Evolutionary conservation across 2,888 invertebrate species (phyloP), one percentile per base, ranked within the genome.

Genomic region (Agrenia bidenticulata): DNA sequence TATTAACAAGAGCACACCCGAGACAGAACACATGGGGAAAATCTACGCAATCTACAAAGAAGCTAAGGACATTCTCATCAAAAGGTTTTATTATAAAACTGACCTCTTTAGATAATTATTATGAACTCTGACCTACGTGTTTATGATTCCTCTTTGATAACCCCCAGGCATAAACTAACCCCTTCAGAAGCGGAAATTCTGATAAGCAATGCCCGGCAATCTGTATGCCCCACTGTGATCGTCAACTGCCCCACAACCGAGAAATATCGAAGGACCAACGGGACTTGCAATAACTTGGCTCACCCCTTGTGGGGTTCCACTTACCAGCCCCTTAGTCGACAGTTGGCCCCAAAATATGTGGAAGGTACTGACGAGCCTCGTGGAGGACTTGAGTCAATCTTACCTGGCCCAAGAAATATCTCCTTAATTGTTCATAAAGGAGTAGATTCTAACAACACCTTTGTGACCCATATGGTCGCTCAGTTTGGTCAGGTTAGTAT

Each of bases 391-490:
- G 15, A 19, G 7, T 51, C 51, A 19, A 24, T 23, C 4, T 23
- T 51, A 9, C 51, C 51, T 82, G 94, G 1, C 91, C 92, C 1
- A 90, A 89, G 53, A 85, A 92, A 0, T 82, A 93, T 32, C 85
- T 86, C 67, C 85, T 93, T 72, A 90, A 91, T 78, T 82, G 87
- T n/a, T 78, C 83, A 2, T 84, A 89, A 57, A 89, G 89, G 78
- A 81, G 84, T 70, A 82, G 84, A 73, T 83, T 83, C 70, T 86
- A 88, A 75, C 83, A 84, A 56, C 27, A 55, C 59, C 11, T 41
- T 15, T 21, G 27, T 63, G n/a, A 63, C 66, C 0, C 60, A 63
- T 26, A 66, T 69, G 69, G 63, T 69, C 15, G 63, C 63, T 1
- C 66, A 66, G 37, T 69, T 66, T 37, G 69, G 69, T 7, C 51